These are phyloP conservation scores for Epinephelus moara DNA, from an alignment of 2,113 vertebrate species.

Conservation along the genomic window DNA sequence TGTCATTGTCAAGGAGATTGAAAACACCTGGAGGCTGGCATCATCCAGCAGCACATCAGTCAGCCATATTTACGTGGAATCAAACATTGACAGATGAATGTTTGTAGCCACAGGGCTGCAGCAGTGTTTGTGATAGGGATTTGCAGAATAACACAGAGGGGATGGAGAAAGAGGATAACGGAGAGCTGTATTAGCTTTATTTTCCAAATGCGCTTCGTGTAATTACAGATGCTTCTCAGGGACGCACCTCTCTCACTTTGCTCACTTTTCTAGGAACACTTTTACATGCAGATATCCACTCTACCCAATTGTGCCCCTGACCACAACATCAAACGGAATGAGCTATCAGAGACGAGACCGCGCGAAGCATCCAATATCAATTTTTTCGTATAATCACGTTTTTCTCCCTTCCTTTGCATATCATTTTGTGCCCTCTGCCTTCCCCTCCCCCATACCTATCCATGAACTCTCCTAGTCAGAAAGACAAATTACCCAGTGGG, in stretches of 20 bases:
- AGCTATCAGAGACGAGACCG: slow-evolving; percentile 69
- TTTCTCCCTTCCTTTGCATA: slow-evolving; percentile 67
- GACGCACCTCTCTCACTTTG: slow-evolving; percentile 41
- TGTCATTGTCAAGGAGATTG: slow-evolving; percentile 54
- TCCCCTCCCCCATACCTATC: slow-evolving; percentile 59
- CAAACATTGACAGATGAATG: slow-evolving; percentile 68
- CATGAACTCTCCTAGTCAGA: slow-evolving; percentile 68
- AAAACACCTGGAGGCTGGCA: slow-evolving; percentile 70
- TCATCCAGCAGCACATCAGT: slow-evolving; percentile 49
- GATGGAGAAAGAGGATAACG: slow-evolving; percentile 40
- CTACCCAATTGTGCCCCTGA: slow-evolving; percentile 63
- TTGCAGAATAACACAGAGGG: slow-evolving; percentile 19
- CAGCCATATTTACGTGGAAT: slow-evolving; percentile 55
- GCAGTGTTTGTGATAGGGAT: slow-evolving; percentile 60
- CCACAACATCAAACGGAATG: slow-evolving; percentile 84
- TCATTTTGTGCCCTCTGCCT: slow-evolving; percentile 44
- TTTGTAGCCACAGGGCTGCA: slow-evolving; percentile 52
- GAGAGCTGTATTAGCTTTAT: slow-evolving; percentile 37
- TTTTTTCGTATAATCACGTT: slow-evolving; percentile 69
- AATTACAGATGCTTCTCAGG: slow-evolving; percentile 64
- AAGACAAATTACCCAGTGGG: slow-evolving; percentile 81
- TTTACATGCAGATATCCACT: slow-evolving; percentile 67
- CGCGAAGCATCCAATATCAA: slow-evolving; percentile 66
- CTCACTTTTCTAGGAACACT: slow-evolving; percentile 38
- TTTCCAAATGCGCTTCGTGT: slow-evolving; percentile 48